phyloP scores from a whole-genome alignment of 2,113 vertebrate species.

The Podarcis cretensis region DNA sequence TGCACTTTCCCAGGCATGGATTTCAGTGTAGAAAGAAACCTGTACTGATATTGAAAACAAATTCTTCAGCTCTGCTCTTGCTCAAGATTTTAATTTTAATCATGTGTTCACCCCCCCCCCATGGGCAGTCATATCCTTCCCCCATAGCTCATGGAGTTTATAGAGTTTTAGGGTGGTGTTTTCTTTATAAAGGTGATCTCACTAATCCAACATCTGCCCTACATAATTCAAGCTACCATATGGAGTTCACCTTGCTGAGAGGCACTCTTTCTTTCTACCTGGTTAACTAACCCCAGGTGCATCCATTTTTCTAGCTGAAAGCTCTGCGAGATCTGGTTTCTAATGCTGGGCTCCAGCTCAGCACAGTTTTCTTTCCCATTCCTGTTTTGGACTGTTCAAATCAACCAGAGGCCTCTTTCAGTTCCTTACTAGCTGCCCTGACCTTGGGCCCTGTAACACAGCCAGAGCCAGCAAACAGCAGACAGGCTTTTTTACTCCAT shows the following conservation, averaged over 20 bases:
- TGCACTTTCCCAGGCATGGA: no score
- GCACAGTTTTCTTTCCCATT: neutral
- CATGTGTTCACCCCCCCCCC: no score
- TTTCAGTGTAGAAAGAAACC: no score
- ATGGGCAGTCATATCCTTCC: no score
- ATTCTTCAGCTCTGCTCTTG: no score
- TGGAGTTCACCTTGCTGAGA: neutral
- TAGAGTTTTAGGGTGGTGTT: no score
- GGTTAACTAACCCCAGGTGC: neutral
- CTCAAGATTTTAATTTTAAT: no score
- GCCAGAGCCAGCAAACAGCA: neutral
- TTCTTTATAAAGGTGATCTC: no score
- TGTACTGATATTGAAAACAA: no score
- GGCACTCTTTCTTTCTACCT: neutral
- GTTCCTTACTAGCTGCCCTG: neutral
- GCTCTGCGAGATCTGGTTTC: neutral
- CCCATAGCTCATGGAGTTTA: no score
- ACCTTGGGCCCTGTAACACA: neutral
- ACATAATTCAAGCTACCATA: neutral
- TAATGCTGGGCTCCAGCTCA: no score
- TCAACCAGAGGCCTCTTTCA: neutral
- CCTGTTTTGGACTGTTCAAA: neutral
- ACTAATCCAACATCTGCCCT: neutral
- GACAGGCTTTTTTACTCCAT: neutral
- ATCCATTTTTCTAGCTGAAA: neutral